Percentiles rank a stretch among this genome's conserved stretches.
Conservation (phyloP, 2,888 invertebrate genomes). For the Rhagonycha lutea region DNA sequence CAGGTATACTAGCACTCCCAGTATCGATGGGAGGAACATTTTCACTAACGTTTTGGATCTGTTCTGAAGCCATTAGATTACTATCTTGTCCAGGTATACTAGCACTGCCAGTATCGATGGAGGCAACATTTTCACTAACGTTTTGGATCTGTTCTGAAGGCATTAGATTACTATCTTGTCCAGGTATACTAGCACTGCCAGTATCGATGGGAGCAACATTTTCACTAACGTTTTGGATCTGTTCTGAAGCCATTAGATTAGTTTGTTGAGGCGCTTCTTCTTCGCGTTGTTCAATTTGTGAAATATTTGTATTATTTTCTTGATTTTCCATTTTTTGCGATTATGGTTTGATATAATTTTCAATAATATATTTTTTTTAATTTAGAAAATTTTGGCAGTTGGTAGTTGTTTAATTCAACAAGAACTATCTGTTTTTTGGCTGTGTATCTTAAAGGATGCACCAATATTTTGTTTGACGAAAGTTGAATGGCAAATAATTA, state of each 20-base stretch:
- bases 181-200: constrained; percentile 75
- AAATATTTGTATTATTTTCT: background rate
- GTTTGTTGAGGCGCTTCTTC: constrained; percentile 56
- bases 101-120: too few species aligned
- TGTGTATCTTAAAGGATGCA: too few species aligned
- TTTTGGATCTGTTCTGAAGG: too few species aligned
- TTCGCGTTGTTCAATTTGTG: background rate
- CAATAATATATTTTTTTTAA: background rate
- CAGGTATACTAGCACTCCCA: too few species aligned
- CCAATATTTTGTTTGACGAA: too few species aligned
- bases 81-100: too few species aligned
- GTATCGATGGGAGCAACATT: constrained; percentile 70
- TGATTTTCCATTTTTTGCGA: background rate
- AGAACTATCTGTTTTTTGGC: too few species aligned
- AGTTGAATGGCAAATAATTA: too few species aligned
- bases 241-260: constrained; percentile 46
- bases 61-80: too few species aligned
- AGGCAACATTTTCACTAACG: constrained; percentile 83
- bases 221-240: constrained; percentile 61
- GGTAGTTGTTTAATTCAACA: background rate
- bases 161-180: constrained; percentile 81
- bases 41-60: too few species aligned
- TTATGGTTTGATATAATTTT: too few species aligned
- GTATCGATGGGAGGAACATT: too few species aligned
- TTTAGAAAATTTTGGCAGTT: background rate